A percentile compares a stretch with the other conserved stretches of the same genome.
phyloP scores from a whole-genome alignment of 2,888 invertebrate genomes.

The Geotrupes spiniger region DNA sequence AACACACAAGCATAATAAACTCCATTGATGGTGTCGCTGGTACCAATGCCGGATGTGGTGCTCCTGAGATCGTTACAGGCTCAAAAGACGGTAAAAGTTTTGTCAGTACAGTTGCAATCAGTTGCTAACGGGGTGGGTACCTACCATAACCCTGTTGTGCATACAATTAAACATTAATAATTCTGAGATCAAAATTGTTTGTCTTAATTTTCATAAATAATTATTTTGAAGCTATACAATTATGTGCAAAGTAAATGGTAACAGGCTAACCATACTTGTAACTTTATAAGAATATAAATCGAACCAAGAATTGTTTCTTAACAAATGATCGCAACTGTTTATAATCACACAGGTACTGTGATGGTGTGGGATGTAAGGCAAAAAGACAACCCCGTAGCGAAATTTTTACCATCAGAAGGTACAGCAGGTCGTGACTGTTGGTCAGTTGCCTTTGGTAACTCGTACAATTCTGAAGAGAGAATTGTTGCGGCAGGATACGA shows the following conservation, averaged over 20 bases:
- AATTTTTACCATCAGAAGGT: constrained; percentile 75
- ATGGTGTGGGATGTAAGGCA: constrained; percentile 96
- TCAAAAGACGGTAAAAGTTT: constrained; percentile 89
- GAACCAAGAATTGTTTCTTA: no score
- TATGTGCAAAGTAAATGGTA: no score
- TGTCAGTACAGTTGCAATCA: no score
- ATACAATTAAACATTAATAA: no score
- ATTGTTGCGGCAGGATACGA: constrained; percentile 91
- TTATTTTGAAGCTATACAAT: no score
- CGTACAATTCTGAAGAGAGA: constrained; percentile 82
- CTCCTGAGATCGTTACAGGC: constrained; percentile 93
- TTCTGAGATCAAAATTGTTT: no score
- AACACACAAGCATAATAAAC: constrained; percentile 85
- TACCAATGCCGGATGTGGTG: constrained; percentile 75
- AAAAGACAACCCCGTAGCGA: constrained; percentile 82
- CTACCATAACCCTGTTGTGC: no score
- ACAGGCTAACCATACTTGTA: no score
- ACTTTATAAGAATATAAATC: no score
- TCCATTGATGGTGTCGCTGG: constrained; percentile 90
- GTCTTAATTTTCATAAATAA: no score
- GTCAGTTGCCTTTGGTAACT: constrained; percentile 90
- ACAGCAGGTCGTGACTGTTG: constrained; percentile 84
- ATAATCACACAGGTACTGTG: constrained; percentile 62
- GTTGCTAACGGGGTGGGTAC: no score
- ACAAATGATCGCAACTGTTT: no score